phyloP scores from a whole-genome alignment of 1,140 invertebrate genomes.

The Tetranychus cinnabarinus region DNA sequence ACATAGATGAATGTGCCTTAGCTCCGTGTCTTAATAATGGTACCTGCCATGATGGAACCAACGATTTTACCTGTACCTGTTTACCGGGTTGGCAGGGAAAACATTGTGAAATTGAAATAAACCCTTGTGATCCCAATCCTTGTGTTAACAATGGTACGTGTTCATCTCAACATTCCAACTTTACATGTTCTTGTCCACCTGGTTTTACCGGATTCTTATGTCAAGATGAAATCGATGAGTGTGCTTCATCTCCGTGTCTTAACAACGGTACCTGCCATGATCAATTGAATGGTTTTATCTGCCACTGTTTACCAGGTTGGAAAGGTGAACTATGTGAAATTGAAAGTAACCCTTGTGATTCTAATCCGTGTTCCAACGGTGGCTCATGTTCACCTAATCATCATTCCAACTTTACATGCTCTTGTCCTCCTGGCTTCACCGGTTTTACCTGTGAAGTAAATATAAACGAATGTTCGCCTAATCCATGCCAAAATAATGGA shows the following conservation, averaged over 20 bases:
- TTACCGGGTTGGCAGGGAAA: constrained; percentile 56
- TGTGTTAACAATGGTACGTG: constrained; percentile 61
- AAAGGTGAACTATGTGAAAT: constrained; percentile 64
- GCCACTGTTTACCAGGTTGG: constrained; percentile 55
- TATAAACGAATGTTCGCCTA: constrained; percentile 58
- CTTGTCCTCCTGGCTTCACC: constrained; percentile 61
- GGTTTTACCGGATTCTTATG: constrained; percentile 82
- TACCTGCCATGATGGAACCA: constrained; percentile 58
- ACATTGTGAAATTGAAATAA: constrained; percentile 69
- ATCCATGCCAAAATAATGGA: constrained; percentile 55
- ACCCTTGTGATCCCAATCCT: constrained; percentile 37
- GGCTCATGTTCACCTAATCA: constrained; percentile 76
- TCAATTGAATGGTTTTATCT: constrained; percentile 40
- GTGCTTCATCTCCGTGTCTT: constrained; percentile 46
- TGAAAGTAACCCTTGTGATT: constrained; percentile 70
- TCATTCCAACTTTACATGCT: constrained; percentile 76
- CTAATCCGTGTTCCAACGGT: constrained; percentile 57
- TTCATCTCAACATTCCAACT: constrained; percentile 44
- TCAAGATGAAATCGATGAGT: constrained; percentile 74
- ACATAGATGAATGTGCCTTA: constrained; percentile 75
- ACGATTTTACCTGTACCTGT: constrained; percentile 75
- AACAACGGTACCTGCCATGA: constrained; percentile 64
- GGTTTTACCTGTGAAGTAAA: constrained; percentile 78
- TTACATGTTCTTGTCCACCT: constrained; percentile 21
- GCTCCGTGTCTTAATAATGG: constrained; percentile 22